phyloP scores from a whole-genome alignment of 2,888 invertebrate species.

The Isoperla grammatica region DNA sequence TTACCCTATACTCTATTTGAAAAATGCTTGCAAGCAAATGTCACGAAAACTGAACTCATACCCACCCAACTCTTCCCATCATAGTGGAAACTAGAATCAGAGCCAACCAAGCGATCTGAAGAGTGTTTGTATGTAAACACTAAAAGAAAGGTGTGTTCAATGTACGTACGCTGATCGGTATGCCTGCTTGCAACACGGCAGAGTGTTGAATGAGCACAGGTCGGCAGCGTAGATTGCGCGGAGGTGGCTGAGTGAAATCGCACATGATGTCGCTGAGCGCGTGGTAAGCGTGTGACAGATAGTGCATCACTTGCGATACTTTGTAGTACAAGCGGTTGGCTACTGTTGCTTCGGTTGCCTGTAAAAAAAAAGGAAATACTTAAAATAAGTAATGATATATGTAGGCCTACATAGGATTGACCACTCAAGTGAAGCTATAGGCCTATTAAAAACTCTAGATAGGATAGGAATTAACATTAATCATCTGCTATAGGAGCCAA shows the following conservation, averaged over 20 bases:
- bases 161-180: constrained; percentile 60
- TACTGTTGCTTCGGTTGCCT: constrained; percentile 42
- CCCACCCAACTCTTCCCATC: too few species aligned
- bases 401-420: not conserved
- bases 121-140: too few species aligned
- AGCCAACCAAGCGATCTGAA: too few species aligned
- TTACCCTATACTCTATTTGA: too few species aligned
- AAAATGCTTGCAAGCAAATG: too few species aligned
- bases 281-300: constrained; percentile 83
- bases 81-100: too few species aligned
- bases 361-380: constrained; percentile 7
- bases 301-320: constrained; percentile 76
- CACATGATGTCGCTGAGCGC: constrained; percentile 80
- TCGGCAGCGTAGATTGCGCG: constrained; percentile 62
- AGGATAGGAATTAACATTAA: too few species aligned
- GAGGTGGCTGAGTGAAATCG: constrained; percentile 60
- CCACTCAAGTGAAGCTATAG: too few species aligned
- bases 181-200: constrained; percentile 58
- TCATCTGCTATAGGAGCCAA: too few species aligned
- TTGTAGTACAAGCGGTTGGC: constrained; percentile 65
- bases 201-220: constrained; percentile 67
- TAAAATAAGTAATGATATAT: not conserved
- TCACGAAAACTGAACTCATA: too few species aligned
- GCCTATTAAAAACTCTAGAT: too few species aligned
- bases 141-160: too few species aligned